Evolutionary conservation across 1,140 invertebrate genomes (phyloP), one percentile per base, ranked within the genome.

Genomic region (Spodoptera litura): DNA sequence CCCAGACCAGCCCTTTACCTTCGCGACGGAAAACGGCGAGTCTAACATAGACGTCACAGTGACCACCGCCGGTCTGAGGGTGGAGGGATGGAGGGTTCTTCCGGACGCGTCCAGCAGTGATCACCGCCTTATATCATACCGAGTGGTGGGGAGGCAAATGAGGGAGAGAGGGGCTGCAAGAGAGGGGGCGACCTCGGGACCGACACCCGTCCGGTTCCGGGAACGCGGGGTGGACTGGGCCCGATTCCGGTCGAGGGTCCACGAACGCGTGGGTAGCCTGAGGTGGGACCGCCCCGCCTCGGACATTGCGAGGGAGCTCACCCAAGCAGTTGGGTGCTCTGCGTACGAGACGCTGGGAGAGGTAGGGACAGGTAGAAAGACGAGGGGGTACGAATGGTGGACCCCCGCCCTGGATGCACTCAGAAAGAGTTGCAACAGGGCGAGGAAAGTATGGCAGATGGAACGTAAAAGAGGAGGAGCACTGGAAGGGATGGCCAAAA

Each of bases 31-130:
- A 0, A 79, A 80, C 13, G 86, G 85, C 0, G 15, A 61, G 38
- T 87, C 85, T 0, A 85, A 87, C 31, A 75, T 88, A 1, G 85
- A 86, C 31, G 1, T 88, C 4, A 86, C 85, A 0, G 6, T 88
- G 0, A 15, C 56, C 4, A 81, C 66, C 0, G 53, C 83, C 3
- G 78, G 83, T 0, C 44, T 82, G 0, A 11, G 11, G 1, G 55
- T 83, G 0, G 3, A 10, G 0, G 68, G 66, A 0, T 88, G 85
- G 87, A 52, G 0, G 5, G 85, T 88, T 1, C 76, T 70, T 2
- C 52, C 62, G 12, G 81, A 78, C 0, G 59, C 20, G 13, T 81
- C 79, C 53, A 55, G 44, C n/a, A 86, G 83, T 49, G 86, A 88
- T 55, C 86, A 88, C 20, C 80, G 76, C 1, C 77, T 87, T 0